Conservation (phyloP, 2,888 invertebrate species). For the Cepaea hortensis region DNA sequence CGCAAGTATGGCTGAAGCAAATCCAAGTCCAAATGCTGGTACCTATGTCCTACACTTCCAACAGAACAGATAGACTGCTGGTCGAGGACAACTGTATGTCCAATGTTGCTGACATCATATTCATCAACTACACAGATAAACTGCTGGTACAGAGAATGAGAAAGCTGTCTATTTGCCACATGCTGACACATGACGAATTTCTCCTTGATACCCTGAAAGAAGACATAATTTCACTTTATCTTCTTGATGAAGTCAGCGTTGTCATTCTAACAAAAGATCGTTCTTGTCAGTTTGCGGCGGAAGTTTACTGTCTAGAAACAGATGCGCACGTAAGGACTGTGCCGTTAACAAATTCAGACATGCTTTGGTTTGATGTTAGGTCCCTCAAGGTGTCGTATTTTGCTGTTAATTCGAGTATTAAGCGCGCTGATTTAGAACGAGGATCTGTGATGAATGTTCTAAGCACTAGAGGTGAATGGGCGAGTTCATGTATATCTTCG, state of each 20-base stretch:
- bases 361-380: conserved; percentile 51
- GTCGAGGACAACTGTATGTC: conserved; percentile 37
- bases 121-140: conserved; percentile 21
- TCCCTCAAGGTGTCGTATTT: conserved; percentile 39
- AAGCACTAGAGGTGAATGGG: conserved; percentile 6
- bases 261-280: background rate
- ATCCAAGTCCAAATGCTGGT: conserved; percentile 51
- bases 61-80: conserved; percentile 41
- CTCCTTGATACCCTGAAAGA: conserved; percentile 37
- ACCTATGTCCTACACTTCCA: conserved; percentile 43
- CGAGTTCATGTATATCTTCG: background rate
- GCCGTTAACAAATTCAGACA: conserved; percentile 15
- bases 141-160: conserved; percentile 40
- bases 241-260: background rate
- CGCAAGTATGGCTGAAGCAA: conserved; percentile 53
- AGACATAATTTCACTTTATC: conserved; percentile 30
- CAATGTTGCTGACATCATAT: conserved; percentile 19
- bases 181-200: conserved; percentile 43
- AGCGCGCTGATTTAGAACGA: conserved; percentile 41
- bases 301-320: conserved; percentile 42
- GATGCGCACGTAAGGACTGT: conserved; percentile 45
- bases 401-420: conserved; percentile 35
- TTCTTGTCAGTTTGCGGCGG: background rate
- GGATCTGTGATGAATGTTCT: conserved; percentile 38
- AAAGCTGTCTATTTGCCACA: conserved; percentile 31